Evolutionary conservation across 1,140 invertebrate genomes (phyloP).

Genomic region (Ips typographus): DNA sequence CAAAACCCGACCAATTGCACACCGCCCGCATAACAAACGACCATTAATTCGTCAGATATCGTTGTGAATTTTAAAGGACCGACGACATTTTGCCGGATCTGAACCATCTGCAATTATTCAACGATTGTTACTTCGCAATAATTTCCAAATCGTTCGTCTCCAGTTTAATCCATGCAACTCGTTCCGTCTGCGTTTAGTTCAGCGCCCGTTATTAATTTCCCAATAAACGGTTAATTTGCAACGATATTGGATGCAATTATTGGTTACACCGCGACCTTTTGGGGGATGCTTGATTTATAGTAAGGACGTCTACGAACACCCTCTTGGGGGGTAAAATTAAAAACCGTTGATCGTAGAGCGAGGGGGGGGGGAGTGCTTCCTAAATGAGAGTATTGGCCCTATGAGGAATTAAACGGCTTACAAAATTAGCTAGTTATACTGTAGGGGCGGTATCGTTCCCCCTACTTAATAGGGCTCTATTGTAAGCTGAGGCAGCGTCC

Average conservation of each 20-base stretch:
- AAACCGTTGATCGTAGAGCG: too few relatives aligned
- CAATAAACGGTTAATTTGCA: background rate
- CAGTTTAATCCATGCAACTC: constrained; percentile 19
- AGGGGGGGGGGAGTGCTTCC: background rate
- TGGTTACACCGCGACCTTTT: background rate
- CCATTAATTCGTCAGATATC: too few relatives aligned
- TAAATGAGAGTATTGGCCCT: constrained; percentile 19
- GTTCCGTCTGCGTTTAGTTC: background rate
- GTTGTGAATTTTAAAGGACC: too few relatives aligned
- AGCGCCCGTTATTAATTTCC: constrained; percentile 9
- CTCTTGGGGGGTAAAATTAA: too few relatives aligned
- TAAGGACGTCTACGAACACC: constrained; percentile 6
- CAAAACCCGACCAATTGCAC: too few relatives aligned
- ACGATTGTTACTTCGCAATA: constrained; percentile 18
- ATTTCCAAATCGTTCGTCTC: constrained; percentile 13
- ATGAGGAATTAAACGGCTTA: constrained; percentile 29
- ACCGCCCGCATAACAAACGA: too few relatives aligned
- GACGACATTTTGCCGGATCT: too few relatives aligned
- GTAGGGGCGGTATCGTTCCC: constrained; percentile 19
- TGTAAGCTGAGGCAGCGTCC: constrained; percentile 21
- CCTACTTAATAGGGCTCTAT: constrained; percentile 25
- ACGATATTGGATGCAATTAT: background rate
- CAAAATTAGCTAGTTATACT: constrained; percentile 19
- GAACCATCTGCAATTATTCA: constrained; percentile 6
- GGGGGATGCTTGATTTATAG: background rate